These are phyloP conservation scores for Platyscapa corneri DNA, from an alignment of 1,140 invertebrate genomes.

Conservation along the genomic window DNA sequence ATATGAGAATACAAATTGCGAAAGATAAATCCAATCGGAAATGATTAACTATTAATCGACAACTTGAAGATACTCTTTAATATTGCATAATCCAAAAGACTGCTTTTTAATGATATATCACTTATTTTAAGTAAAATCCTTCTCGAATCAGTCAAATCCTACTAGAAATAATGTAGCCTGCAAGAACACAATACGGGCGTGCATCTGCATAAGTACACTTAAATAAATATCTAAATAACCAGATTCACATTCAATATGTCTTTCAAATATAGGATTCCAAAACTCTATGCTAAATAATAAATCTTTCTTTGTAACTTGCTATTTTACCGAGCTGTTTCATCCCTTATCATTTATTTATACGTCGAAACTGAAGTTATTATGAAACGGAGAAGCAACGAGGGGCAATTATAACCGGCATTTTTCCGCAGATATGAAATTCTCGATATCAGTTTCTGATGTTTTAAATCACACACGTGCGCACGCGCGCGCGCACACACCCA, in stretches of 20 bases:
- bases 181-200: too few relatives aligned
- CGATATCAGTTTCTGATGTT: background rate
- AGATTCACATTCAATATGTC: background rate
- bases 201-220: background rate
- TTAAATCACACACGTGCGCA: background rate
- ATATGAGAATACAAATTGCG: too few relatives aligned
- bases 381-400: background rate
- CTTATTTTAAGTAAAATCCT: too few relatives aligned
- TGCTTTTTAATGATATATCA: too few relatives aligned
- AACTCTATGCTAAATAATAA: background rate
- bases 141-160: too few relatives aligned
- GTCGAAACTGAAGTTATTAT: background rate
- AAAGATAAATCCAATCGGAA: too few relatives aligned
- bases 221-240: background rate
- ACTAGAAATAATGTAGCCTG: too few relatives aligned
- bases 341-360: background rate
- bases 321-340: background rate
- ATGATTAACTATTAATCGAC: too few relatives aligned
- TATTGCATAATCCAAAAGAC: too few relatives aligned
- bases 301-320: background rate
- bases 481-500: too few relatives aligned
- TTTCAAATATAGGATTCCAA: background rate
- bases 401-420: background rate
- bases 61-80: too few relatives aligned
- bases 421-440: background rate